phyloP scores from a whole-genome alignment of 2,797 vertebrate species.

The Knipowitschia caucasica region DNA sequence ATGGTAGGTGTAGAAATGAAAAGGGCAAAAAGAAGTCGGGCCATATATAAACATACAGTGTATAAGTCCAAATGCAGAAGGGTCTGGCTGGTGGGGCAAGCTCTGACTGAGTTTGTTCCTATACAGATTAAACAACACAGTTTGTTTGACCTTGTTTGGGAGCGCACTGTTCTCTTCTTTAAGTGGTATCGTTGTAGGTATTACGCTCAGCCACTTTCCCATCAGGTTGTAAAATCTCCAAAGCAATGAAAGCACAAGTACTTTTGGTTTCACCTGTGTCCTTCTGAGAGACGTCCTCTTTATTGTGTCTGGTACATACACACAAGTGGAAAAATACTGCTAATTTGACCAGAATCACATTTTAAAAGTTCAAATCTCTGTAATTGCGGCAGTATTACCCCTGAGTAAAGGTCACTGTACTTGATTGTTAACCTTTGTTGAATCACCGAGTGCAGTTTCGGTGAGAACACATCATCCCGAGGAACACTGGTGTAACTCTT shows the following conservation, averaged over 20 bases:
- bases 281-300: neutral
- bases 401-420: slow-evolving; percentile 6
- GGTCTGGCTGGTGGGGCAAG: too few species aligned
- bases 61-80: too few species aligned
- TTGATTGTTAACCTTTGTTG: slow-evolving; percentile 23
- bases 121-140: too few species aligned
- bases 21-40: too few species aligned
- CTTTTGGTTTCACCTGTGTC: neutral
- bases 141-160: too few species aligned
- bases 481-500: slow-evolving; percentile 53
- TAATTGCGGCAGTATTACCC: slow-evolving; percentile 1
- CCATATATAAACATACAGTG: too few species aligned
- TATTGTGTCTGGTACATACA: slow-evolving; percentile 2
- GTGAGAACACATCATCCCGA: slow-evolving; percentile 55
- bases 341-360: slow-evolving; percentile 7
- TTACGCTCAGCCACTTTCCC: neutral
- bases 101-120: too few species aligned
- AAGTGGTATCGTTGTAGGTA: too few species aligned
- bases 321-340: neutral
- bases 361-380: slow-evolving; percentile 6
- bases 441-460: slow-evolving; percentile 52
- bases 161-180: too few species aligned
- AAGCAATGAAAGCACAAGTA: neutral
- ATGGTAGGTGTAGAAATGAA: too few species aligned
- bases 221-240: neutral